Percentiles rank a stretch among this genome's conserved stretches.
Conservation (phyloP, 2,797 vertebrate species). For the Tachyglossus aculeatus region DNA sequence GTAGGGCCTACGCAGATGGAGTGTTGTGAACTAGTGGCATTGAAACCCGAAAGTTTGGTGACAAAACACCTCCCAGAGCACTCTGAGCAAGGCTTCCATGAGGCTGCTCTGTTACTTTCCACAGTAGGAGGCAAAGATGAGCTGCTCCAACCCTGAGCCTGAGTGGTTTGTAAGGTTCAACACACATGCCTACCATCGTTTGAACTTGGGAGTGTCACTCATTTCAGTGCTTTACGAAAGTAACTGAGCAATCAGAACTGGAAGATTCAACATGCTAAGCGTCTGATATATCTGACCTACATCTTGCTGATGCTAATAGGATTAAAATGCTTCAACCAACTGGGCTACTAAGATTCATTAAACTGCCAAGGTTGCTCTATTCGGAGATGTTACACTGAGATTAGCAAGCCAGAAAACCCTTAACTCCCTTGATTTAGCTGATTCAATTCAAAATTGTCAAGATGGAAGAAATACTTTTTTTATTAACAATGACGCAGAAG, state of each 20-base stretch:
- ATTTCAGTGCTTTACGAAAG: background rate
- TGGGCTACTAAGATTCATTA: background rate
- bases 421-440: background rate
- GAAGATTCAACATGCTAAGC: background rate
- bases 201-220: background rate
- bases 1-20: too few relatives aligned
- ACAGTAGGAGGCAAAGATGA: background rate
- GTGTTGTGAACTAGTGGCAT: too few relatives aligned
- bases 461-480: background rate
- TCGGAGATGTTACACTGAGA: background rate
- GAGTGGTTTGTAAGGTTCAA: background rate
- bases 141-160: background rate
- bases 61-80: too few relatives aligned
- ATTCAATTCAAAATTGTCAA: constrained; percentile 27
- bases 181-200: background rate
- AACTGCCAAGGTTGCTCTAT: background rate
- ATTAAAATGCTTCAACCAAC: background rate
- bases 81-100: too few relatives aligned
- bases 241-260: background rate
- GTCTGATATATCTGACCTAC: background rate
- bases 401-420: background rate
- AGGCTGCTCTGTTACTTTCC: background rate
- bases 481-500: constrained; percentile 18
- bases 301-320: background rate
- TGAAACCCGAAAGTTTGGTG: too few relatives aligned